These are phyloP conservation scores for Hozukius guyotensis DNA, from an alignment of 2,797 vertebrate genomes.

Conservation along the genomic window DNA sequence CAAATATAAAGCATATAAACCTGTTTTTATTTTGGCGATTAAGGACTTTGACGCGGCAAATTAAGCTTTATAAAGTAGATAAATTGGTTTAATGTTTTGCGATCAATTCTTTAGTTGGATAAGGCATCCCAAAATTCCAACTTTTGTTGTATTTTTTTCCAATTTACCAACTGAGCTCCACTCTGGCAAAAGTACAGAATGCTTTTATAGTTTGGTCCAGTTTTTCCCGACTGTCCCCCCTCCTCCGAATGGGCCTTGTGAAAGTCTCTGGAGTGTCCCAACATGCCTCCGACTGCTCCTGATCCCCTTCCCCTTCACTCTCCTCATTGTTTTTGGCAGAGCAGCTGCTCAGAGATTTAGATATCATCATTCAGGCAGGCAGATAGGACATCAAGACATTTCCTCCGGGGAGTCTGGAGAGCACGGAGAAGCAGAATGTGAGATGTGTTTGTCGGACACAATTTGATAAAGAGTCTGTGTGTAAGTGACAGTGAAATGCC, in stretches of 20 bases:
- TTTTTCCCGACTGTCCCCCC: not conserved
- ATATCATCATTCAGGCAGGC: conserved; percentile 83
- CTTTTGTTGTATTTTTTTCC: not conserved
- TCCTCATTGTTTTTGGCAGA: conserved; percentile 74
- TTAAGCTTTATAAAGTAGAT: not conserved
- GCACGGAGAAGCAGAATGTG: conserved; percentile 61
- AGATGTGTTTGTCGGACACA: conserved; percentile 68
- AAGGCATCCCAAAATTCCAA: not conserved
- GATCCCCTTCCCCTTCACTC: conserved; percentile 60
- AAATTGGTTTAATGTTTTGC: not conserved
- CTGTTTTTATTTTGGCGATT: not conserved
- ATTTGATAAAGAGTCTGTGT: conserved; percentile 73
- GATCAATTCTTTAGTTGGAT: not conserved
- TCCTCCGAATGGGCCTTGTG: conserved; percentile 10
- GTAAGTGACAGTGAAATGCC: conserved; percentile 65
- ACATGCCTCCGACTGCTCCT: conserved; percentile 49
- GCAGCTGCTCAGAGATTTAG: conserved; percentile 83
- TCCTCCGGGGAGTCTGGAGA: conserved; percentile 68
- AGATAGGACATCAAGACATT: conserved; percentile 76
- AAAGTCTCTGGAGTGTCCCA: conserved; percentile 55
- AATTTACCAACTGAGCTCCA: not conserved
- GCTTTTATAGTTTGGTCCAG: conserved; percentile 5
- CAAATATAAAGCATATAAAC: not conserved
- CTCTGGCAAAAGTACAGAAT: not conserved
- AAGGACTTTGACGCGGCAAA: not conserved